These are phyloP conservation scores for Stylophora pistillata DNA, from an alignment of 64 coral and sea anemone species.

Conservation along the genomic window DNA sequence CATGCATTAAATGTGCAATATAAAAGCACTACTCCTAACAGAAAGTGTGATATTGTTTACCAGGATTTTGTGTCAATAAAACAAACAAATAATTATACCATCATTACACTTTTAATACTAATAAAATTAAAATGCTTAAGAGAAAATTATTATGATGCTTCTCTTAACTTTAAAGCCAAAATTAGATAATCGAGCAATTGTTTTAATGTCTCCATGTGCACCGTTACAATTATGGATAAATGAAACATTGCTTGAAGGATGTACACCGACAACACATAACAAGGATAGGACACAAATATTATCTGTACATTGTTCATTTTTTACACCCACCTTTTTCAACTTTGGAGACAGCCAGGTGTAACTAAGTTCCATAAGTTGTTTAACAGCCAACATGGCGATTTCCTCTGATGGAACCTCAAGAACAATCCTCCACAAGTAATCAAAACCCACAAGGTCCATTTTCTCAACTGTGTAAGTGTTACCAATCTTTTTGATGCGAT, in stretches of 20 bases:
- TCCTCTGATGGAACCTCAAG: constrained; percentile 89
- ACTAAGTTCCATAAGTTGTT: constrained; percentile 70
- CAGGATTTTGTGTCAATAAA: too few species aligned
- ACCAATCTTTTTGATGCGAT: constrained; percentile 73
- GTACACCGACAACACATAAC: too few species aligned
- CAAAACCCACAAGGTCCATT: constrained; percentile 82
- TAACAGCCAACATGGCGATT: constrained; percentile 81
- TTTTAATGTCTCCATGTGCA: neutral
- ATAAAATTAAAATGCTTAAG: too few species aligned
- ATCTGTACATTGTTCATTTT: too few species aligned
- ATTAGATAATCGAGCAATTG: neutral
- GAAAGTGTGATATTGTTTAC: too few species aligned
- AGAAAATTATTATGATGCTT: too few species aligned
- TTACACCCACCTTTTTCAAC: constrained; percentile 68
- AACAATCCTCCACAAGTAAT: constrained; percentile 84
- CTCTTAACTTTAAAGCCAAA: too few species aligned
- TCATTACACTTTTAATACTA: too few species aligned
- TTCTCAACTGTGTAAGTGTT: constrained; percentile 82
- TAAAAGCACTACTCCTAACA: neutral
- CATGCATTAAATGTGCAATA: neutral
- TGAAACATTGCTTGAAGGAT: too few species aligned
- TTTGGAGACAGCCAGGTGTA: constrained; percentile 90
- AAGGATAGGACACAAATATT: too few species aligned
- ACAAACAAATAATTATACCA: too few species aligned
- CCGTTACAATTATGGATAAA: too few species aligned